Percentiles rank a stretch among this genome's conserved stretches.
Conservation (phyloP, 2,113 vertebrate genomes). For the Onychostruthus taczanowskii region DNA sequence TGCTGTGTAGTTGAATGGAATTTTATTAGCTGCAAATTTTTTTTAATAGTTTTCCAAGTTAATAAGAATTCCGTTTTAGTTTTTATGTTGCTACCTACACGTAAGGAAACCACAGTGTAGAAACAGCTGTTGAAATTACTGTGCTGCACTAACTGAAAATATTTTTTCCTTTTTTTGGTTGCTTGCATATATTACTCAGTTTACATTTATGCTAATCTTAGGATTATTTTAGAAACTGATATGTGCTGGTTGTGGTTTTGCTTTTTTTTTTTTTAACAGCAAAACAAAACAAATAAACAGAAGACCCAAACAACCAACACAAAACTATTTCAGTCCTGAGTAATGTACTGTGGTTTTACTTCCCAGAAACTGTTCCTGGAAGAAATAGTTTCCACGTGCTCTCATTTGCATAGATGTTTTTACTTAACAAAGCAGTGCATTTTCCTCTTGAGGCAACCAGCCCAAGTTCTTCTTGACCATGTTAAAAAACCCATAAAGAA, state of each 20-base stretch:
- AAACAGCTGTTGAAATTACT: neutral
- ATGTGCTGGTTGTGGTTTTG: neutral
- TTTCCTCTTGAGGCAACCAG: neutral
- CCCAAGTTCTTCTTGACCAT: neutral
- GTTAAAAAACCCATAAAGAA: neutral
- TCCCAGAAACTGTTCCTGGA: neutral
- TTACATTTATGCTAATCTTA: neutral
- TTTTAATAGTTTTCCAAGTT: neutral
- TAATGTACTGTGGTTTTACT: neutral
- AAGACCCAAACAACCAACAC: neutral
- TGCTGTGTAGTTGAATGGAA: neutral
- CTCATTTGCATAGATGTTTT: neutral
- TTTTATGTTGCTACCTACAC: neutral
- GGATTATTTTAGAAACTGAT: neutral
- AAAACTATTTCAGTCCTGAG: neutral
- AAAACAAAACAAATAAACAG: neutral
- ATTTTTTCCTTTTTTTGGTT: neutral
- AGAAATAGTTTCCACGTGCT: neutral
- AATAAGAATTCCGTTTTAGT: neutral
- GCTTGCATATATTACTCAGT: neutral
- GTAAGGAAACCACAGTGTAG: neutral
- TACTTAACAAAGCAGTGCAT: neutral
- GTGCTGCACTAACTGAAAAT: neutral
- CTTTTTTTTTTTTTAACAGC: neutral
- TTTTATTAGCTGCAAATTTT: neutral